Evolutionary conservation across 2,113 vertebrate species (phyloP).

Genomic region (Cyanoderma ruficeps): DNA sequence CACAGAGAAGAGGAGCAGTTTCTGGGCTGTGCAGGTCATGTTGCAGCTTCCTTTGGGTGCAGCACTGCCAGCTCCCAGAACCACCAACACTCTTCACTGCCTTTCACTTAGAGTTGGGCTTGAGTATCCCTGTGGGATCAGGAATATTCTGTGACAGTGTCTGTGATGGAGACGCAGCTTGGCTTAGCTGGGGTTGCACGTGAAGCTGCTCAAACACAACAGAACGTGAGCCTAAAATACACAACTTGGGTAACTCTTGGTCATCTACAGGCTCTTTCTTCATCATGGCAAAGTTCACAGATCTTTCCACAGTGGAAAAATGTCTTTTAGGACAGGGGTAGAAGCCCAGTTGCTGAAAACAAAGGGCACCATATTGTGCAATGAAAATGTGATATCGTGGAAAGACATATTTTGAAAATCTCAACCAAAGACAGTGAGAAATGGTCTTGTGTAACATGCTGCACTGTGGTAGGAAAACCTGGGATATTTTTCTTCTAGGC

Average conservation of each 20-base stretch:
- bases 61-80: background rate
- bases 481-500: background rate
- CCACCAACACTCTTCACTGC: accelerated
- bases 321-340: background rate
- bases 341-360: background rate
- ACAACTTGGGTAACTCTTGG: background rate
- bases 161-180: background rate
- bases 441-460: background rate
- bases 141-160: background rate
- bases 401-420: background rate
- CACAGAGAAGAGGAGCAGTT: background rate
- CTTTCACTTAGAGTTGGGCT: background rate
- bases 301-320: background rate
- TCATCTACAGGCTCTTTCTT: background rate
- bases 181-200: background rate
- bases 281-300: accelerated
- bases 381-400: background rate
- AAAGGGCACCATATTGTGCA: background rate
- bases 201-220: background rate
- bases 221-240: background rate
- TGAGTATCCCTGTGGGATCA: background rate
- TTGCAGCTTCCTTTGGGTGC: background rate
- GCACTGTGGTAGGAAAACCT: background rate
- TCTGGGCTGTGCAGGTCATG: background rate
- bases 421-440: background rate